Evolutionary conservation across 2,888 invertebrate species (phyloP).

Genomic region (Hoplodrina blanda): DNA sequence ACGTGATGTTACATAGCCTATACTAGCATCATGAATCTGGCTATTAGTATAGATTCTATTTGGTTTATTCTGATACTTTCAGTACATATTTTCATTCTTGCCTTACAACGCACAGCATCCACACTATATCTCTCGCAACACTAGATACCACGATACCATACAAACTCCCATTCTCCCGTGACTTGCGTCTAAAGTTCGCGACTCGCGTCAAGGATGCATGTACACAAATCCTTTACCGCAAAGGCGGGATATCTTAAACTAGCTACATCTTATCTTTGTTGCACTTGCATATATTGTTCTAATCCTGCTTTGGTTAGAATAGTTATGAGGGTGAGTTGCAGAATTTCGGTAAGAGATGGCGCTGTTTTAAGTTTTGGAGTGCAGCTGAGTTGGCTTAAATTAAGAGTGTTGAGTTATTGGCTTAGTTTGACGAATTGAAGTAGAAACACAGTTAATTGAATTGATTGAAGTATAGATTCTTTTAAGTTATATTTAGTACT

Average conservation of each 20-base stretch:
- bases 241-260: conserved; percentile 65
- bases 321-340: conserved; percentile 30
- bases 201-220: conserved; percentile 50
- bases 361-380: conserved; percentile 19
- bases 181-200: conserved; percentile 29
- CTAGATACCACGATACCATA: neutral
- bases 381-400: neutral
- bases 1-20: too few species aligned
- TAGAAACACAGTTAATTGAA: neutral
- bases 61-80: too few species aligned
- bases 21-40: too few species aligned
- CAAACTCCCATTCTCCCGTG: conserved; percentile 18
- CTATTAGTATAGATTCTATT: neutral
- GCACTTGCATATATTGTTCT: conserved; percentile 55
- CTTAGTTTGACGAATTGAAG: conserved; percentile 7
- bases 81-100: too few species aligned
- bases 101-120: neutral
- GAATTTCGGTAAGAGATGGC: conserved; percentile 34
- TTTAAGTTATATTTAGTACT: too few species aligned
- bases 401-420: neutral
- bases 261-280: conserved; percentile 61
- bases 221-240: conserved; percentile 66
- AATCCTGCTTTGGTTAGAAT: conserved; percentile 45
- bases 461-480: neutral
- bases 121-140: neutral